phyloP scores from a whole-genome alignment of 2,113 vertebrate genomes.

The Struthio camelus region DNA sequence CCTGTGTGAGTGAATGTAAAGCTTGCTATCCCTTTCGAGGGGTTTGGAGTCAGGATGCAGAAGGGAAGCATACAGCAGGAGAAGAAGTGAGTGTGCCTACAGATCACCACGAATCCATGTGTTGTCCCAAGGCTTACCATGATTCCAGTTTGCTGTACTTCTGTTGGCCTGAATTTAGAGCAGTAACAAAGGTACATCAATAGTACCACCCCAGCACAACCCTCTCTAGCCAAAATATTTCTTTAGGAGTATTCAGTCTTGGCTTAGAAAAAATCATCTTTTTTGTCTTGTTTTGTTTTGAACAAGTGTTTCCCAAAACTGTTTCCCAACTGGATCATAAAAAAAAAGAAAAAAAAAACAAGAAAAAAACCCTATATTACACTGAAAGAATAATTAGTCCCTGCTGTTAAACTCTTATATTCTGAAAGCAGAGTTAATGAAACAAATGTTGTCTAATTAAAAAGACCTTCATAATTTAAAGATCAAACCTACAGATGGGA shows the following conservation, averaged over 20 bases:
- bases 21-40: background rate
- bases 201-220: background rate
- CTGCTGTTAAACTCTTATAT: conserved; percentile 28
- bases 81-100: background rate
- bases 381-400: conserved; percentile 46
- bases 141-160: background rate
- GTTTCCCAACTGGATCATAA: conserved; percentile 65
- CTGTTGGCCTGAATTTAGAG: background rate
- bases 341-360: background rate
- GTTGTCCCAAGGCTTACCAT: background rate
- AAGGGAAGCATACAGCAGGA: background rate
- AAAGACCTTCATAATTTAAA: background rate
- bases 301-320: conserved; percentile 78
- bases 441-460: conserved; percentile 56
- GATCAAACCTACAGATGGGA: conserved; percentile 42
- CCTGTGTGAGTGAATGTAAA: background rate
- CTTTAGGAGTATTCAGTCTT: conserved; percentile 54
- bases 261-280: conserved; percentile 20
- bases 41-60: background rate
- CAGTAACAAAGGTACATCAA: background rate
- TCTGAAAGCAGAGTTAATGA: conserved; percentile 57
- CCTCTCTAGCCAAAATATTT: conserved; percentile 40
- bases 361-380: background rate
- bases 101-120: background rate
- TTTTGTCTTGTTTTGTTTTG: conserved; percentile 69